phyloP scores from a whole-genome alignment of 2,113 vertebrate genomes.

The Nipponia nippon region DNA sequence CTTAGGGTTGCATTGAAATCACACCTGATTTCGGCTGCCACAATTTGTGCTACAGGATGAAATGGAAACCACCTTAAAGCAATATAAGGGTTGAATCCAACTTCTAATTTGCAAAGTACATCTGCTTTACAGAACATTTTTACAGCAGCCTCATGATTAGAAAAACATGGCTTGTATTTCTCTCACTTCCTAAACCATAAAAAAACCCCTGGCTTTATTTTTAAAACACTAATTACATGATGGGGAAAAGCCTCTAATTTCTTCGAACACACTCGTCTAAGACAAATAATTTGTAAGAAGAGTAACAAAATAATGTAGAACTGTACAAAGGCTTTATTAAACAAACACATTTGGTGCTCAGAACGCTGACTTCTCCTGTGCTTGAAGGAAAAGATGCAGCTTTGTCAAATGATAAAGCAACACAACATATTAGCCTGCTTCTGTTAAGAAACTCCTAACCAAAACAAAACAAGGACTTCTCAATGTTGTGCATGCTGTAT shows the following conservation, averaged over 20 bases:
- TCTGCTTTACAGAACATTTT: slow-evolving; percentile 66
- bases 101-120: slow-evolving; percentile 63
- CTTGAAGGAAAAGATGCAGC: not conserved
- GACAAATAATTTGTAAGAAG: slow-evolving; percentile 46
- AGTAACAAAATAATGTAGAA: slow-evolving; percentile 3
- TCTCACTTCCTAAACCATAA: slow-evolving; percentile 30
- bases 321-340: not conserved
- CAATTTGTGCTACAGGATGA: not conserved
- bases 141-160: slow-evolving; percentile 62
- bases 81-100: slow-evolving; percentile 31
- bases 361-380: not conserved
- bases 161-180: slow-evolving; percentile 58
- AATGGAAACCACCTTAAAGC: slow-evolving; percentile 26
- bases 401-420: slow-evolving; percentile 26
- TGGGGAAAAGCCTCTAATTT: slow-evolving; percentile 41
- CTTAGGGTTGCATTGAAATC: slow-evolving; percentile 6
- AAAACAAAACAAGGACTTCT: not conserved
- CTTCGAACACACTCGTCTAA: slow-evolving; percentile 20
- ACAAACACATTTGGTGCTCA: not conserved
- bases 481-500: not conserved
- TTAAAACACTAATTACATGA: slow-evolving; percentile 63
- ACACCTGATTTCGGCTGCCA: slow-evolving; percentile 30
- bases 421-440: not conserved
- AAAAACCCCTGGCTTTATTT: slow-evolving; percentile 46
- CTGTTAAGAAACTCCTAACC: not conserved